Evolutionary conservation across 92 coral and sea anemone genomes (phyloP), one percentile per base, ranked within the genome.

Genomic region (Paragorgia papillata): DNA sequence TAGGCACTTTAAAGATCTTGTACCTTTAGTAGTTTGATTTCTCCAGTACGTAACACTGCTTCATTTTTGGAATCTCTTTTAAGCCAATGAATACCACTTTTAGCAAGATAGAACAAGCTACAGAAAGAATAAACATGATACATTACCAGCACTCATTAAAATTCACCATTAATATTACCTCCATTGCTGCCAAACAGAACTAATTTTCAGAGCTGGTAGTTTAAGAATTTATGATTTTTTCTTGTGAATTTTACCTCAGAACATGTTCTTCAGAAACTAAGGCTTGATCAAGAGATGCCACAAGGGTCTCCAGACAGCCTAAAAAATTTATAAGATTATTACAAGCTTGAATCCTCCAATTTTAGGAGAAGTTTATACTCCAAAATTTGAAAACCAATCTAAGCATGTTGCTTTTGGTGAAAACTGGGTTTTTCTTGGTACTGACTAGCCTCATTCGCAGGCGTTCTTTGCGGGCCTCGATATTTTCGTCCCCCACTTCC

Each of bases 71-170:
- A 83, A 68, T 80, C 83, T 71, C 84, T 90, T 66, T 85, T 90
- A 30, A 94, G 75, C 98, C 98, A 91, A 57, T 94, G 98, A 30
- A 94, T 87, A 77, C 87, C 86, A 79, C 94, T 94, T 62, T 91
- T 94, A 1, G 97, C 95, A 74, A 94, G 90, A 81, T 88, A 94
- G 39, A 94, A 80, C 76, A 94, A 85, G 54, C 98, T 94, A 70
- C n/a, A n/a, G n/a, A n/a, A n/a, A n/a, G 34, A 80, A 53, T 7
- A 48, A 9, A 74, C 18, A 25, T 19, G 48, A 18, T 17, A 60
- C 46, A 37, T n/a, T n/a, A n/a, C n/a, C n/a, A n/a, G n/a, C n/a
- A n/a, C n/a, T n/a, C n/a, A n/a, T n/a, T n/a, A 57, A 55, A 53
- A 2, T 26, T 15, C 29, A 31, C 37, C 15, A 69, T 34, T 13